Evolutionary conservation across 2,113 vertebrate genomes (phyloP), one percentile per base, ranked within the genome.

Genomic region (Entosphenus tridentatus): DNA sequence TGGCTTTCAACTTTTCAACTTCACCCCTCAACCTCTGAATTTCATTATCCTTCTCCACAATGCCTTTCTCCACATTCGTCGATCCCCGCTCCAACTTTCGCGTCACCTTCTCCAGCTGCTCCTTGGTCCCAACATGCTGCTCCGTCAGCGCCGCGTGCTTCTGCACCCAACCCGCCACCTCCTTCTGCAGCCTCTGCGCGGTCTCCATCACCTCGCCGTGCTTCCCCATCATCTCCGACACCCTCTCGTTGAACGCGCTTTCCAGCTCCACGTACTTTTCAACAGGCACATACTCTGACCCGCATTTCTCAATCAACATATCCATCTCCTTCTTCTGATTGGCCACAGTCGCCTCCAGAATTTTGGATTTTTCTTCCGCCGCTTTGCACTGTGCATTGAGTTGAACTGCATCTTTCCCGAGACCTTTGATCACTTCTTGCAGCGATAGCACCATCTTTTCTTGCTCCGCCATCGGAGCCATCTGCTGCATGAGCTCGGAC

Each of bases 21-120:
- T 81, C 82, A 17, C 86, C 84, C 57, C 76, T 86, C n/a, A 82
- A 75, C 71, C 78, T 83, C 73, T 74, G 65, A 69, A 83, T 70
- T 70, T 87, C 84, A 8, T 78, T 78, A 56, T 75, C 80, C 70
- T 75, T 70, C 68, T 79, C 81, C 55, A 65, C 8, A 65, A 65
- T 65, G 21, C 21, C 62, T 21, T 65, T 65, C 11, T 65, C 62
- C 9, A 65, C 62, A 16, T 65, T 21, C n/a, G n/a, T 65, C 21
- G 62, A 65, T 16, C 21, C 10, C 62, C 21, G n/a, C 62, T 65
- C 62, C 62, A 65, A 65, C 62, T 65, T 65, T 21, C 62, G 21
- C 21, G 62, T 65, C 21, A 65, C 62, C 21, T 65, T 21, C 62
- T 65, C 62, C 10, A 65, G 21, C 62, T n/a, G n/a, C 21, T 65